These are phyloP conservation scores for Oconnorella tubifera DNA, from an alignment of 2,888 invertebrate genomes.

Conservation along the genomic window DNA sequence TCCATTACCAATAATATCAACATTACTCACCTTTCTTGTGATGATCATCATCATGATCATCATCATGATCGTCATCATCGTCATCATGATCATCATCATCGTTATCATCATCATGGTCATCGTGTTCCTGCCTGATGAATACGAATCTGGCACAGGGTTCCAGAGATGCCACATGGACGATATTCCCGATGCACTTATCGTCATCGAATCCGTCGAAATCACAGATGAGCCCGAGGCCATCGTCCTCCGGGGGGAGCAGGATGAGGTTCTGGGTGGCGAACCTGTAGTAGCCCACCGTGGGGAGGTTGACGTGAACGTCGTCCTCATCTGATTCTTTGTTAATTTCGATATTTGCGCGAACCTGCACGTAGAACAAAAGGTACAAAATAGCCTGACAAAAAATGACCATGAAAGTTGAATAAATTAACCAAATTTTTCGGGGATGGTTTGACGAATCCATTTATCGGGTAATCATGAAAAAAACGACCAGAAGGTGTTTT, in stretches of 20 bases:
- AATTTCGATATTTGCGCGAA: neutral
- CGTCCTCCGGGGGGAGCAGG: neutral
- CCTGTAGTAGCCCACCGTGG: constrained; percentile 2
- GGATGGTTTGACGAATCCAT: too few relatives aligned
- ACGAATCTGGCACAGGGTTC: neutral
- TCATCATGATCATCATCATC: neutral
- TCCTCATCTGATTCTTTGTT: neutral
- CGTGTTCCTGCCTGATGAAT: neutral
- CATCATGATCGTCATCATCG: too few relatives aligned
- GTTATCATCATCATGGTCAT: neutral
- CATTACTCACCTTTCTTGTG: too few relatives aligned
- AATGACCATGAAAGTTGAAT: too few relatives aligned
- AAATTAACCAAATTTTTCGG: too few relatives aligned
- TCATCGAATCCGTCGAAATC: constrained; percentile 2
- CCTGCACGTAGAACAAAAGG: too few relatives aligned
- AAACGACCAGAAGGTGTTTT: too few relatives aligned
- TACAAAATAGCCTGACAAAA: too few relatives aligned
- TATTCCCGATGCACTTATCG: neutral
- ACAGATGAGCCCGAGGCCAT: neutral
- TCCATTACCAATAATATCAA: too few relatives aligned
- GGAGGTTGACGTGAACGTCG: neutral
- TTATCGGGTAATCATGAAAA: too few relatives aligned
- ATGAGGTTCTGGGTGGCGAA: neutral
- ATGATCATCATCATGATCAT: too few relatives aligned
- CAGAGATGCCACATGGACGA: neutral